A percentile compares a stretch with the other conserved stretches of the same genome.
phyloP scores from a whole-genome alignment of 2,888 invertebrate genomes.

The Limnephilus marmoratus region DNA sequence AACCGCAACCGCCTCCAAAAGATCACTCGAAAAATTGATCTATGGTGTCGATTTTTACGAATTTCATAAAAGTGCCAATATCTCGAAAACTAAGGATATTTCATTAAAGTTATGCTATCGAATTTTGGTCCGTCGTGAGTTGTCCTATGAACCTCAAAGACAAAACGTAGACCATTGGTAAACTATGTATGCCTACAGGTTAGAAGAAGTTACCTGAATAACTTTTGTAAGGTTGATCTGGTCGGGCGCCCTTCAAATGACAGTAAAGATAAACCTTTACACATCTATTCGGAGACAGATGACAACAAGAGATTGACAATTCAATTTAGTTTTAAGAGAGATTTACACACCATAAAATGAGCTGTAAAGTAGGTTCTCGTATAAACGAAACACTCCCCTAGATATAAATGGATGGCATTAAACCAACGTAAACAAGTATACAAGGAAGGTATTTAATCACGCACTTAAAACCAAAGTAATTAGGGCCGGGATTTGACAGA shows the following conservation, averaged over 20 bases:
- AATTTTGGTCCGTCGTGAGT: too few species aligned
- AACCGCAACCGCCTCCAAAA: too few species aligned
- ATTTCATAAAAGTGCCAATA: too few species aligned
- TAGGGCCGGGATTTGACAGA: background rate
- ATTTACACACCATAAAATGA: constrained; percentile 2
- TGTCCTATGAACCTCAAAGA: too few species aligned
- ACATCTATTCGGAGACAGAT: background rate
- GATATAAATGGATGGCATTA: background rate
- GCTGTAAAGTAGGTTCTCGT: background rate
- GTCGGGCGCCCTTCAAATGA: background rate
- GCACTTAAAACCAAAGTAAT: background rate
- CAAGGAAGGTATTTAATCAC: background rate
- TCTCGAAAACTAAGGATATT: too few species aligned
- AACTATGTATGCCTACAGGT: background rate
- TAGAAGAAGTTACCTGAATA: background rate
- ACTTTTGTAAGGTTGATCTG: background rate
- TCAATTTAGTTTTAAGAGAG: background rate
- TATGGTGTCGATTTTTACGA: too few species aligned
- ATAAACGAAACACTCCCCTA: background rate
- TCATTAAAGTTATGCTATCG: too few species aligned
- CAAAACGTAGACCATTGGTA: too few species aligned
- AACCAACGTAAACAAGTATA: background rate
- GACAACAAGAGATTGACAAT: background rate
- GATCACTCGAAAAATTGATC: too few species aligned
- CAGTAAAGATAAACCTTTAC: background rate